Evolutionary conservation across 2,113 vertebrate species (phyloP).

Genomic region (Alethe diademata): DNA sequence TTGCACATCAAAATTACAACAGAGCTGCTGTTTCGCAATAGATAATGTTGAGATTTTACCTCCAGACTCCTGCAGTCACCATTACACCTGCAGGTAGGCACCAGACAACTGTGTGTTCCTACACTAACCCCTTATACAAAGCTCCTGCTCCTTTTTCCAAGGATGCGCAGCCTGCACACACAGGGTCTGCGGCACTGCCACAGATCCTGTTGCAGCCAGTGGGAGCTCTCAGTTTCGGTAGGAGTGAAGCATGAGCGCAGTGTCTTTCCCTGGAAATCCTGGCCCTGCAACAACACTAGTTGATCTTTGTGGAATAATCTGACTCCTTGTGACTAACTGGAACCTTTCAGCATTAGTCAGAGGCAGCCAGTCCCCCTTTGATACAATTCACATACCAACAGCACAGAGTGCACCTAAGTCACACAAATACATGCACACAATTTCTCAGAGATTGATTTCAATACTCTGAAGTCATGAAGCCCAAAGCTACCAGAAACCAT

Average conservation of each 20-base stretch:
- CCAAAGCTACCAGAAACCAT: not conserved
- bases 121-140: not conserved
- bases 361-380: not conserved
- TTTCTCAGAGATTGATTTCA: not conserved
- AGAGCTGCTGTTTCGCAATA: not conserved
- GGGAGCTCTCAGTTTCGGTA: not conserved
- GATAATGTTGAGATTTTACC: not conserved
- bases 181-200: not conserved
- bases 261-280: not conserved
- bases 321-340: not conserved
- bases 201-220: not conserved
- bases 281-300: not conserved
- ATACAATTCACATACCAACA: not conserved
- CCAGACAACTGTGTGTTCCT: not conserved
- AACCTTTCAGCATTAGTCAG: not conserved
- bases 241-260: not conserved
- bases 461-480: not conserved
- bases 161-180: not conserved
- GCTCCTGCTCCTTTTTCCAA: not conserved
- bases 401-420: not conserved
- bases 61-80: not conserved
- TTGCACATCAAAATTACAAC: not conserved
- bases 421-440: accelerated
- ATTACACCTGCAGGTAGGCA: not conserved
- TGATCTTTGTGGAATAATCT: not conserved